Evolutionary conservation across 1,140 invertebrate species (phyloP), one percentile per base, ranked within the genome.

Genomic region (Papilio polyxenes): DNA sequence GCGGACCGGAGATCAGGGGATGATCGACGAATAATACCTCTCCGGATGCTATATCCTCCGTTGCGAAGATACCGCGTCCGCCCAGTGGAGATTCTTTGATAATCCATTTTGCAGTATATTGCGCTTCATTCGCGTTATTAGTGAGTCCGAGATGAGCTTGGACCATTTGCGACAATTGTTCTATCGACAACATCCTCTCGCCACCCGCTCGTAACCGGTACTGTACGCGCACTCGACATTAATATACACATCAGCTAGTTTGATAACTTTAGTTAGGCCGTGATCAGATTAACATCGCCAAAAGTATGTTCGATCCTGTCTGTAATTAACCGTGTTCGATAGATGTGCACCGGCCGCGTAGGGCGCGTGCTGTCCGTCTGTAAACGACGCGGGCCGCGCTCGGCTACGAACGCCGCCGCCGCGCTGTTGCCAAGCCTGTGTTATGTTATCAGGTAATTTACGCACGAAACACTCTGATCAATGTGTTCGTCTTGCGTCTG

Each of bases 21-120:
- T 90, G 92, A 89, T 97, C 97, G 1, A 95, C 92, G 84, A 97
- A 97, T 15, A 98, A 95, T 48, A 96, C 86, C 90, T 97, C 96
- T 40, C 96, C 96, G 7, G 93, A 84, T 20, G 89, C 85, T 15
- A 97, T 96, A 83, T 96, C 95, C 56, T 96, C 92, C 0, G 88
- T 95, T 0, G 97, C 96, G 80, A 97, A 95, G 11, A 97, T 82
- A 15, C 97, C 97, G 7, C 96, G 95, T 2, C 97, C 97, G 40
- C 95, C 95, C 11, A 96, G 84, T 1, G 92, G 85, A 0, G 96
- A 97, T 80, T 94, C 90, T 15, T 85, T 85, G 53, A 97, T 91
- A 17, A 83, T 90, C 95, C 95, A 95, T 78, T 93, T 93, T 79
- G 81, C 83, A 31, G 84, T 81, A 84, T 89, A 82, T 82, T 89